These are phyloP conservation scores for Epizoanthus scotinus DNA, from an alignment of 92 coral and sea anemone genomes.

Conservation along the genomic window DNA sequence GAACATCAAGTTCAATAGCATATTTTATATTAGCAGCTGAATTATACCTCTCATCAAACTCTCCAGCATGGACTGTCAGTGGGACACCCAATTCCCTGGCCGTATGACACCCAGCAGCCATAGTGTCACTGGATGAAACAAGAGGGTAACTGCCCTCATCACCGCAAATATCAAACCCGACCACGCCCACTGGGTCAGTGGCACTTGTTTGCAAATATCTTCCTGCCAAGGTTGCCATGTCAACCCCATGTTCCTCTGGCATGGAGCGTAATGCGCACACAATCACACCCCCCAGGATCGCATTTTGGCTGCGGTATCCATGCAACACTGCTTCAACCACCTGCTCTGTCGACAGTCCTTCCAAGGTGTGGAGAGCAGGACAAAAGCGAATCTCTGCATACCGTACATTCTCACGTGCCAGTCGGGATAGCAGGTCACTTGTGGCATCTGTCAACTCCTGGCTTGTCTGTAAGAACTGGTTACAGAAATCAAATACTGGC, in stretches of 20 bases:
- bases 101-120: conserved; percentile 26
- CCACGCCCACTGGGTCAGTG: conserved; percentile 33
- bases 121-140: not conserved
- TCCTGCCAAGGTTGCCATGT: conserved; percentile 34
- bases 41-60: conserved; percentile 10
- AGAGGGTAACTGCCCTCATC: conserved; percentile 37
- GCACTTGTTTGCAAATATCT: conserved; percentile 11
- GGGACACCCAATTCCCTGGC: conserved; percentile 32
- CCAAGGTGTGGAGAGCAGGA: conserved; percentile 20
- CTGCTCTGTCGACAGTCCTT: not conserved
- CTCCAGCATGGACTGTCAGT: conserved; percentile 29
- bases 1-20: conserved; percentile 31
- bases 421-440: conserved; percentile 22
- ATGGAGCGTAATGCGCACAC: conserved; percentile 35
- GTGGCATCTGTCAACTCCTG: conserved; percentile 28
- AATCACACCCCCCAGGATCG: conserved; percentile 25
- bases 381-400: conserved; percentile 42
- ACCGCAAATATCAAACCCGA: conserved; percentile 29
- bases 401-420: conserved; percentile 24
- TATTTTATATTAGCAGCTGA: conserved; percentile 8
- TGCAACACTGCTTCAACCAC: conserved; percentile 22
- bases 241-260: conserved; percentile 21
- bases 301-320: conserved; percentile 9
- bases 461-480: conserved; percentile 38
- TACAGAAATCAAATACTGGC: conserved; percentile 39